phyloP scores from a whole-genome alignment of 2,797 vertebrate species.

The Anableps anableps region DNA sequence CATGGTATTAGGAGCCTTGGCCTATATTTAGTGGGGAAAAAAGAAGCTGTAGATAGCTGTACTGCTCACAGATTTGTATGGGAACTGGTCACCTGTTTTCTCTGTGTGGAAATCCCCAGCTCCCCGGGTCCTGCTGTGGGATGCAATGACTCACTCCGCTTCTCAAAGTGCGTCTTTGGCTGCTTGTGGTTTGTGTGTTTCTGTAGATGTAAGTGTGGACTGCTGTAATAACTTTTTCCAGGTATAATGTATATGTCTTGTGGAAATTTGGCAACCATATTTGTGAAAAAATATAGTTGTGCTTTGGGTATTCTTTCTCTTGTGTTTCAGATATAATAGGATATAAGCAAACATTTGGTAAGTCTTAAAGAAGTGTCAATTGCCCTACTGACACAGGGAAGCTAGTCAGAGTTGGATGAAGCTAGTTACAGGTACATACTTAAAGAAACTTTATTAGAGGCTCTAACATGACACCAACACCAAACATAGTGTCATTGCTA shows the following conservation, averaged over 20 bases:
- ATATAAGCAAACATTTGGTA: conserved; percentile 26
- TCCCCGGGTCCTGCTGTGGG: conserved; percentile 66
- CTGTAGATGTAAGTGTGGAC: conserved; percentile 10
- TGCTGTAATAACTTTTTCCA: conserved; percentile 14
- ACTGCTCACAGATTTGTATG: conserved; percentile 58
- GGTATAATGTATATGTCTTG: conserved; percentile 12
- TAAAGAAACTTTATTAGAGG: not conserved
- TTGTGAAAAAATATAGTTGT: conserved; percentile 11
- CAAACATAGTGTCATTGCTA: not conserved
- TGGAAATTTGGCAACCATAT: conserved; percentile 10
- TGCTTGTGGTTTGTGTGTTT: conserved; percentile 48
- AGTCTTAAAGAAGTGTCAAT: conserved; percentile 48
- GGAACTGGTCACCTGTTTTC: conserved; percentile 74
- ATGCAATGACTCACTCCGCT: conserved; percentile 68
- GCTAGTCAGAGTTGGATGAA: conserved; percentile 14
- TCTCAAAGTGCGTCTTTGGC: conserved; percentile 61
- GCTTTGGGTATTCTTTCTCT: not conserved
- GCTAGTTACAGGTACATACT: conserved; percentile 17
- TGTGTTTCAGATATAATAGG: conserved; percentile 51
- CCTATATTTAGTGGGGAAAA: conserved; percentile 50
- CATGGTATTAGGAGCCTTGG: conserved; percentile 37
- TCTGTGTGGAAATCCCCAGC: conserved; percentile 78
- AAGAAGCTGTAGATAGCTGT: conserved; percentile 53
- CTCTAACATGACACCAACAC: not conserved
- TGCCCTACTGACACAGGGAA: conserved; percentile 16